Base-by-base conservation (phyloP, 1,140 invertebrate species). In the Trachymyrmex septentrionalis region DNA sequence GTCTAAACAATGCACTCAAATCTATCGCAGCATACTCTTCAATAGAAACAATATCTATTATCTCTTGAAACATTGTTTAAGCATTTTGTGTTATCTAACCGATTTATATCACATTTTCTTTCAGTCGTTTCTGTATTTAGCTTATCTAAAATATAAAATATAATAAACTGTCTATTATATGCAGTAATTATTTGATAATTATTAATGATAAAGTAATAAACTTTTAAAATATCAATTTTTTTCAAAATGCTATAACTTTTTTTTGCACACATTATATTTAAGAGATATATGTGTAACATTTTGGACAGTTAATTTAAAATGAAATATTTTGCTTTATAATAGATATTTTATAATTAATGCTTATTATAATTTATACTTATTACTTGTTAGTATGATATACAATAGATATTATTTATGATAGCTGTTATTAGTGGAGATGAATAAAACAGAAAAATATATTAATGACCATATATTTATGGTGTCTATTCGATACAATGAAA, bases 1-100 rank as follows among this genome's bases (percentile, higher is more conserved):
- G 7, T 61, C 30, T 72, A 61, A 61, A 84, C 57, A 84, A 82
- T 34, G 55, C 24, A 12, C 24, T 38, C 38, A 82, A 82, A 73
- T 84, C 38, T 61, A 63, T 50, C 4, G n/a, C 24, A 24, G 34
- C 0, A 27, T 14, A 75, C 9, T 50, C n/a, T 75, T 75, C 44
- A 27, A 73, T 44, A 63, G 27, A 84, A n/a, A 72, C 44, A 34
- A 50, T 14, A 61, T 5, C 44, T 27, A 34, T 34, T 80, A 24
- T 53, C 48, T 16, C 50, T 44, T 34, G 21, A 72, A 72, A 57
- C 34, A 57, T 57, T 24, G 34, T 72, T 81, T 4, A 53, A 16
- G 44, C 67, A 44, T 24, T 50, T 27, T 67, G 78, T 24, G 14
- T 44, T 53, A 14, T 55, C 9, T 21, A 21, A 9, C 16, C 14